These are phyloP conservation scores for Octopus bimaculoides DNA, from an alignment of 1,140 invertebrate species.

Conservation along the genomic window DNA sequence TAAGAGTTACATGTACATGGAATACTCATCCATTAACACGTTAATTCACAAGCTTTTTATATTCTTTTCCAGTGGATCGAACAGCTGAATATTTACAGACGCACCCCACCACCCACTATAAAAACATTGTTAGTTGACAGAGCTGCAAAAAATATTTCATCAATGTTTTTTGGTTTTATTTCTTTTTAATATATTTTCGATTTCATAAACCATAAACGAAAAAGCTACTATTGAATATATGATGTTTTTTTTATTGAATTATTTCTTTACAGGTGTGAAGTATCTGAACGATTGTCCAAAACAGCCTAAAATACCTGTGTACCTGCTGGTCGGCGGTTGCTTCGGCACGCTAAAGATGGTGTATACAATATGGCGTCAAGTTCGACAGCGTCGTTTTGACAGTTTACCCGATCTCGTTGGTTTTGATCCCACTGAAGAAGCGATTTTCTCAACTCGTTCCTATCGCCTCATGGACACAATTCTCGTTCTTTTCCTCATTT, in stretches of 20 bases:
- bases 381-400: constrained; percentile 62
- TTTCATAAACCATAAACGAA: background rate
- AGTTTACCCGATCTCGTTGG: constrained; percentile 24
- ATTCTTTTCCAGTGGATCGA: too few relatives aligned
- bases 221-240: background rate
- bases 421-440: constrained; percentile 48
- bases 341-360: constrained; percentile 47
- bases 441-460: constrained; percentile 35
- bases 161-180: background rate
- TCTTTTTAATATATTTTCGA: too few relatives aligned
- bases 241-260: too few relatives aligned
- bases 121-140: too few relatives aligned
- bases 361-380: constrained; percentile 67
- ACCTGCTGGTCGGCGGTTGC: constrained; percentile 48
- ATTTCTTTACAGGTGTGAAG: constrained; percentile 45
- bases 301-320: constrained; percentile 48
- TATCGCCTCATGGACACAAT: constrained; percentile 58
- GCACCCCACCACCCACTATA: too few relatives aligned
- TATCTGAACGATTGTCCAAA: constrained; percentile 50
- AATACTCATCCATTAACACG: too few relatives aligned
- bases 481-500: constrained; percentile 62
- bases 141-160: too few relatives aligned
- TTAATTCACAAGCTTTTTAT: too few relatives aligned
- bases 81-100: too few relatives aligned
- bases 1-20: too few relatives aligned